Percentiles rank a stretch among this genome's conserved stretches.
Conservation (phyloP, 2,888 invertebrate genomes). For the Nemotelus nigrinus region DNA sequence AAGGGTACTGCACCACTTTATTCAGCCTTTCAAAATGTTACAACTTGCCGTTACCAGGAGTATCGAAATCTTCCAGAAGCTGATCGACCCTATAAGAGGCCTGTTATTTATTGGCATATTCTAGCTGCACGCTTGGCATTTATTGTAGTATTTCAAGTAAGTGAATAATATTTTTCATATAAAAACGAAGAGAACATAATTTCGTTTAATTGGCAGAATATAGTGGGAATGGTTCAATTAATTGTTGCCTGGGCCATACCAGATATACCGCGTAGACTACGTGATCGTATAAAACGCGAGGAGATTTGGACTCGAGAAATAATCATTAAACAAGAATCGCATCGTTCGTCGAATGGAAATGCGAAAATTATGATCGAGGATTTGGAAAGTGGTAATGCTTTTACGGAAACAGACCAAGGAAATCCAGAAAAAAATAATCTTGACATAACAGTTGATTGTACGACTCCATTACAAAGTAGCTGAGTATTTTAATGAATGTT, state of each 20-base stretch:
- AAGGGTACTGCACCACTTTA: slow-evolving; percentile 59
- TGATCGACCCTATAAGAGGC: slow-evolving; percentile 69
- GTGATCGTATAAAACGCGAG: slow-evolving; percentile 77
- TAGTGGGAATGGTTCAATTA: slow-evolving; percentile 77
- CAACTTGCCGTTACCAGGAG: slow-evolving; percentile 73
- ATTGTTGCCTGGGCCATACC: slow-evolving; percentile 81
- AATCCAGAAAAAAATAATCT: slow-evolving; percentile 34
- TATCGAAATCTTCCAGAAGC: slow-evolving; percentile 71
- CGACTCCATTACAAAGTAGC: slow-evolving; percentile 55
- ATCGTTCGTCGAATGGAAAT: slow-evolving; percentile 46
- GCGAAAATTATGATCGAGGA: neutral
- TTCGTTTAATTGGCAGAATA: slow-evolving; percentile 68
- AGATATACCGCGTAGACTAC: slow-evolving; percentile 76
- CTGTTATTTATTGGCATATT: slow-evolving; percentile 78
- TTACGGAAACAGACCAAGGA: slow-evolving; percentile 16
- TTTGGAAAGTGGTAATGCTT: slow-evolving; percentile 20
- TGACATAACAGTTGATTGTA: slow-evolving; percentile 51
- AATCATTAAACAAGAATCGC: slow-evolving; percentile 76
- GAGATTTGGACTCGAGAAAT: slow-evolving; percentile 77
- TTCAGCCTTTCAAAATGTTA: slow-evolving; percentile 60
- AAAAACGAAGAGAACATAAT: neutral
- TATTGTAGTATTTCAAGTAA: slow-evolving; percentile 76
- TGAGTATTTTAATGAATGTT: neutral
- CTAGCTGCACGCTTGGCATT: slow-evolving; percentile 78
- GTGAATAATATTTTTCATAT: slow-evolving; percentile 7